phyloP scores from a whole-genome alignment of 1,140 invertebrate genomes.

The Cecropterus lyciades region DNA sequence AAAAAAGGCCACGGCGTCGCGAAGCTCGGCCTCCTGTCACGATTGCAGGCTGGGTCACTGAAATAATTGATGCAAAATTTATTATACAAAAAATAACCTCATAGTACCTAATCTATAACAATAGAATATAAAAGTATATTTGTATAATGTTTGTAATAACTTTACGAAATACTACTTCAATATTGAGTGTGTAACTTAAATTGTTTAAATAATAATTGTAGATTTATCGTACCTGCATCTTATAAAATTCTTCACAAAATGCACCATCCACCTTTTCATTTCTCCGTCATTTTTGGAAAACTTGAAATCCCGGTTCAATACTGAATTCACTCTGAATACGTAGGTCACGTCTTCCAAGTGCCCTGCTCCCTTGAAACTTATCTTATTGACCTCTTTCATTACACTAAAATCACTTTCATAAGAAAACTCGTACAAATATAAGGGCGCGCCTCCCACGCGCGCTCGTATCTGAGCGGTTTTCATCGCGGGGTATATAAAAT shows the following conservation, averaged over 20 bases:
- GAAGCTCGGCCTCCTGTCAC: conserved; percentile 11
- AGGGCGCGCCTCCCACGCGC: conserved; percentile 44
- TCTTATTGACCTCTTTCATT: conserved; percentile 43
- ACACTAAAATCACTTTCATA: conserved; percentile 54
- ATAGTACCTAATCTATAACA: too few relatives aligned
- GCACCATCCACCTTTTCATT: conserved; percentile 57
- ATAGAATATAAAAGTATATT: too few relatives aligned
- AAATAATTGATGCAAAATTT: too few relatives aligned
- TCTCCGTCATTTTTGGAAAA: conserved; percentile 36
- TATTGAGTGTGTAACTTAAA: too few relatives aligned
- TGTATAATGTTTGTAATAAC: too few relatives aligned
- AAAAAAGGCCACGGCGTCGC: conserved; percentile 46
- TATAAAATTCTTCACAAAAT: conserved; percentile 58
- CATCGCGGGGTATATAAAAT: conserved; percentile 63
- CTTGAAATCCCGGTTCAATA: conserved; percentile 38
- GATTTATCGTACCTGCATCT: conserved; percentile 50
- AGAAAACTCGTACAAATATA: conserved; percentile 62
- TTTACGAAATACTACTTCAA: too few relatives aligned
- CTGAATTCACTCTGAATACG: conserved; percentile 57
- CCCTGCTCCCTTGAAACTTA: conserved; percentile 55
- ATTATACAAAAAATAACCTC: too few relatives aligned
- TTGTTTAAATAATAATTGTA: conserved; percentile 13
- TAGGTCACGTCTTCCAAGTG: conserved; percentile 71
- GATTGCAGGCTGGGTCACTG: conserved; percentile 51
- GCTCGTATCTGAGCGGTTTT: conserved; percentile 52